phyloP scores from a whole-genome alignment of 2,888 invertebrate genomes.

The Pseudeuparius sepicola region DNA sequence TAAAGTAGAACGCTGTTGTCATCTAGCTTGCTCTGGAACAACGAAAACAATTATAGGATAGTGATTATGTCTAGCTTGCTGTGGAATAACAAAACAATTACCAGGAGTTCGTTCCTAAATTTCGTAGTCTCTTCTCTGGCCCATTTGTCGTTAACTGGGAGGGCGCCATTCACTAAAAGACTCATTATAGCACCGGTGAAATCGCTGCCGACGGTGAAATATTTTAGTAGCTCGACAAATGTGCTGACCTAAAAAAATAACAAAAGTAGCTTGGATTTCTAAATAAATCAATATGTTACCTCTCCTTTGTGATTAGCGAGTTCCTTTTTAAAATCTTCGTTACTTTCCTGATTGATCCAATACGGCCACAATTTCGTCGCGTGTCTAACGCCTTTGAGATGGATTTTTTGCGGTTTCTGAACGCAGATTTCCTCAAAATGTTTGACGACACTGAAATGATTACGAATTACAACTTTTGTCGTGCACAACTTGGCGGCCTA shows the following conservation, averaged over 20 bases:
- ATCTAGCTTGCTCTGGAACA: slow-evolving; percentile 59
- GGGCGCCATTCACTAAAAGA: slow-evolving; percentile 55
- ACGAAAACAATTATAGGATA: too few relatives aligned
- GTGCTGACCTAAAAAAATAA: slow-evolving; percentile 46
- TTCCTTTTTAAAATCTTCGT: slow-evolving; percentile 48
- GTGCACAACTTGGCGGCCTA: too few relatives aligned
- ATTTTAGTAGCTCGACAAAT: slow-evolving; percentile 48
- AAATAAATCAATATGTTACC: too few relatives aligned
- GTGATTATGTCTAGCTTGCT: too few relatives aligned
- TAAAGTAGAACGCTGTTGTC: slow-evolving; percentile 73
- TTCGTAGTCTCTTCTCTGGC: slow-evolving; percentile 49
- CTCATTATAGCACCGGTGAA: slow-evolving; percentile 60
- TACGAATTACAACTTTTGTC: too few relatives aligned
- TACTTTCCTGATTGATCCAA: slow-evolving; percentile 61
- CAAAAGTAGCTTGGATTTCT: too few relatives aligned
- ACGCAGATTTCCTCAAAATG: slow-evolving; percentile 36
- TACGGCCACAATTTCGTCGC: slow-evolving; percentile 62
- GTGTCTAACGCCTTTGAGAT: slow-evolving; percentile 42
- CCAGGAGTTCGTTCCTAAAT: slow-evolving; percentile 51
- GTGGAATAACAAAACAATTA: too few relatives aligned
- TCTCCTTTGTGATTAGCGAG: slow-evolving; percentile 52
- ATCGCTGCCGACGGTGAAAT: slow-evolving; percentile 51
- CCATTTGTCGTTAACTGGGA: slow-evolving; percentile 53
- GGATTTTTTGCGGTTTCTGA: slow-evolving; percentile 29
- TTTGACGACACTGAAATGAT: slow-evolving; percentile 36